Conservation (phyloP, 2,113 vertebrate genomes). For the Turnix velox region DNA sequence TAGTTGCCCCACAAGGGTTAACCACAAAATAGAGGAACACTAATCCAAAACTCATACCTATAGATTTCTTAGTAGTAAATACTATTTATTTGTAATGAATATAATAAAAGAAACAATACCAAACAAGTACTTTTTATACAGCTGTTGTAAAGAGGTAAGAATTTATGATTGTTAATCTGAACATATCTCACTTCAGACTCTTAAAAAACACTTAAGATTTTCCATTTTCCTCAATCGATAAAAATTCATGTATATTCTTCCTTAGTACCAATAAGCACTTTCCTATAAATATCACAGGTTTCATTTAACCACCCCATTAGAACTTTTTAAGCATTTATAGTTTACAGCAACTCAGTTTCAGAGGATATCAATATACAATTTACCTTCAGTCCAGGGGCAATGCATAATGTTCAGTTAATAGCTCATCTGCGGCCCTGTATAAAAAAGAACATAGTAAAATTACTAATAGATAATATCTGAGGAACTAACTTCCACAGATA, state of each 20-base stretch:
- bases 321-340: background rate
- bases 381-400: background rate
- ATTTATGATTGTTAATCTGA: background rate
- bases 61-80: background rate
- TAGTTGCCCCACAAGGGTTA: background rate
- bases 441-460: background rate
- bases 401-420: background rate
- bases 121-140: background rate
- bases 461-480: background rate
- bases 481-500: background rate
- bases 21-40: background rate
- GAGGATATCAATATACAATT: background rate
- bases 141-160: background rate
- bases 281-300: background rate
- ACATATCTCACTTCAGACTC: background rate
- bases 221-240: background rate
- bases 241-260: background rate
- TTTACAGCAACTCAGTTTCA: background rate
- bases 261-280: background rate
- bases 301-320: background rate
- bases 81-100: no score
- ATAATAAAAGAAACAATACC: no score
- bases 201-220: background rate
- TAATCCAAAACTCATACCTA: background rate
- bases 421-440: background rate